Evolutionary conservation across 2,113 vertebrate genomes (phyloP).

Genomic region (Tragelaphus scriptus): DNA sequence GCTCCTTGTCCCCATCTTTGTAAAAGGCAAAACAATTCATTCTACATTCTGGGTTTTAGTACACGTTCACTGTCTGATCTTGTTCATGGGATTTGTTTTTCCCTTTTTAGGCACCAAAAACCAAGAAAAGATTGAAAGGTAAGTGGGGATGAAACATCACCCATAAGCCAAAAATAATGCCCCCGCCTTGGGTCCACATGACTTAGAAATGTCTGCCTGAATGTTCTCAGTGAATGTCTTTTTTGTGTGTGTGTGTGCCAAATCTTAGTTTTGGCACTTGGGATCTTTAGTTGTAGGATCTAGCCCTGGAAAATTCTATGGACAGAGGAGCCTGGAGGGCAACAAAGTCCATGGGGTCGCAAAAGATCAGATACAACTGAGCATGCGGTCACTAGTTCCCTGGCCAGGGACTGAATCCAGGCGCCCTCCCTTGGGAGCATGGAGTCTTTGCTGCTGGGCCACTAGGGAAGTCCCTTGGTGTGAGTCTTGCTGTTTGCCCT

Average conservation of each 20-base stretch:
- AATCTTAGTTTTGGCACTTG: background rate
- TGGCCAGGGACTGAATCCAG: background rate
- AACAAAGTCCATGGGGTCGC: background rate
- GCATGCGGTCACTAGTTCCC: background rate
- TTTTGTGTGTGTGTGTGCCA: background rate
- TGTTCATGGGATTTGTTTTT: conserved; percentile 48
- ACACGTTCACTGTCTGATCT: background rate
- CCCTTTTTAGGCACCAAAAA: conserved; percentile 77
- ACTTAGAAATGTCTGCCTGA: background rate
- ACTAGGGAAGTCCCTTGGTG: background rate
- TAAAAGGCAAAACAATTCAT: background rate
- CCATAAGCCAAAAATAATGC: background rate
- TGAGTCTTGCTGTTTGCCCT: background rate
- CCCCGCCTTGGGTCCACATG: background rate
- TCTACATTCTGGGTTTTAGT: background rate
- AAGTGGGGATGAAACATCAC: conserved; percentile 5
- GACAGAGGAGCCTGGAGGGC: background rate
- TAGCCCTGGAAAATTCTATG: background rate
- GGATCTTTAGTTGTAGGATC: background rate
- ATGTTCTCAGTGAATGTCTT: background rate
- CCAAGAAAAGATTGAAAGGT: conserved; percentile 81
- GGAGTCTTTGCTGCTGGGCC: background rate
- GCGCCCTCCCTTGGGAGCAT: background rate
- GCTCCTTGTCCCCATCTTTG: background rate
- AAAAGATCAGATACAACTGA: background rate